Base-by-base conservation (phyloP, 2,888 invertebrate genomes). In the Drosophila nr. perissopoda region DNA sequence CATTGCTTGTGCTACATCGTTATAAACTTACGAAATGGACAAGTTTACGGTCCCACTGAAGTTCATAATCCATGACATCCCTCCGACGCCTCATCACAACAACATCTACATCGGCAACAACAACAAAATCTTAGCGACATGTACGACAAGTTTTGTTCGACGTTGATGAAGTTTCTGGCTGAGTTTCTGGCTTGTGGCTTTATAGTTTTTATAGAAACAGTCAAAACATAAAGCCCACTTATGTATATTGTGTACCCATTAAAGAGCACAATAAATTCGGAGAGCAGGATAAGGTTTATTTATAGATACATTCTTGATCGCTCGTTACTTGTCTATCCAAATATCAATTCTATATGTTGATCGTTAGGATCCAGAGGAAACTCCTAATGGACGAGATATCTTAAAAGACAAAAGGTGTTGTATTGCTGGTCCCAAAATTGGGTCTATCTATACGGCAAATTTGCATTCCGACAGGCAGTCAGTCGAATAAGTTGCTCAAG, bases 191-290 rank as follows among this genome's bases (percentile, higher is more conserved):
- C 40, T 40, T 76, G 76, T 78, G 76, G 76, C 65, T 69, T 79
- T 78, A 66, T 73, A 73, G 16, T 61, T 73, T 78, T 78, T 62
- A 69, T 67, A 64, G 73, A 76, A 69, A 79, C 76, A 76, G 69
- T 78, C 72, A 69, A 76, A 78, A 76, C 73, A 79, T 69, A 79
- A 62, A 76, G 64, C 76, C 69, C 59, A 78, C 73, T 79, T 78
- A 78, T 78, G 80, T 73, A 78, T 79, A 73, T 79, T 73, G 29
- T 40, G 16, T 21, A 31, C 2, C 40, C 57, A 31, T 57, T 31
- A 40, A 40, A n/a, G 18, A 16, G 40, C n/a, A 8, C 36, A n/a
- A 56, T 21, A n/a, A 38, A 56, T 38, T 56, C 34, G n/a, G 16
- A 16, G 16, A 21, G 10, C 8, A 16, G 31, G 16, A 27, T 27